These are phyloP conservation scores for Leptobrachium ailaonicum DNA, from an alignment of 2,113 vertebrate species.

Conservation along the genomic window DNA sequence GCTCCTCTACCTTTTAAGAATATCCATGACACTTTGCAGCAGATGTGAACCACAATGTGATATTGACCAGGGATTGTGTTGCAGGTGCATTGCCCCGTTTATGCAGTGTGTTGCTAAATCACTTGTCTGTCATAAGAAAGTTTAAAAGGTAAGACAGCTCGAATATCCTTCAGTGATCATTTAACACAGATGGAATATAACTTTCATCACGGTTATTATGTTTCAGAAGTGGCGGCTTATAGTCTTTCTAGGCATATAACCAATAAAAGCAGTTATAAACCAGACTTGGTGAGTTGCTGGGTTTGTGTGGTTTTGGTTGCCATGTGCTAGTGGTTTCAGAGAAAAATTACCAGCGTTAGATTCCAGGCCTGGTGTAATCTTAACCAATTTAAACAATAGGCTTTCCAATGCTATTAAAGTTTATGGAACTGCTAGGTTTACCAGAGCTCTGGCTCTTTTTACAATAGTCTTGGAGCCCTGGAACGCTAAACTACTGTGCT, in stretches of 20 bases:
- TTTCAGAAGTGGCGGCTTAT: neutral
- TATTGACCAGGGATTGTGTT: conserved; percentile 16
- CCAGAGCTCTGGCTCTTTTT: too few species aligned
- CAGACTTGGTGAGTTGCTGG: too few species aligned
- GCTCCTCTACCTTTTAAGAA: neutral
- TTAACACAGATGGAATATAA: neutral
- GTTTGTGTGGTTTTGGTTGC: too few species aligned
- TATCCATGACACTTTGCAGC: conserved; percentile 8
- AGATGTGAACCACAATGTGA: conserved; percentile 36
- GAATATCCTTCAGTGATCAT: conserved; percentile 12
- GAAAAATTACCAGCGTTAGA: too few species aligned
- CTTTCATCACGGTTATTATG: neutral
- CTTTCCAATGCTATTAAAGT: too few species aligned
- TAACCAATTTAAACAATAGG: too few species aligned
- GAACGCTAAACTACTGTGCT: too few species aligned
- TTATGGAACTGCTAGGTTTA: too few species aligned
- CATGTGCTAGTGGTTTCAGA: too few species aligned
- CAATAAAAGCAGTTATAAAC: neutral
- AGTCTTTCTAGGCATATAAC: neutral
- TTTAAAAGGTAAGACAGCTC: conserved; percentile 24
- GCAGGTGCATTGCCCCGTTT: conserved; percentile 11
- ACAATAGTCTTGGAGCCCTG: too few species aligned
- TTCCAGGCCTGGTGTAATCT: too few species aligned
- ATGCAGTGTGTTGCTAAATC: conserved; percentile 24
- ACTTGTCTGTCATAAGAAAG: conserved; percentile 26